Evolutionary conservation across 2,888 invertebrate species (phyloP).

Genomic region (Dicycla oo): DNA sequence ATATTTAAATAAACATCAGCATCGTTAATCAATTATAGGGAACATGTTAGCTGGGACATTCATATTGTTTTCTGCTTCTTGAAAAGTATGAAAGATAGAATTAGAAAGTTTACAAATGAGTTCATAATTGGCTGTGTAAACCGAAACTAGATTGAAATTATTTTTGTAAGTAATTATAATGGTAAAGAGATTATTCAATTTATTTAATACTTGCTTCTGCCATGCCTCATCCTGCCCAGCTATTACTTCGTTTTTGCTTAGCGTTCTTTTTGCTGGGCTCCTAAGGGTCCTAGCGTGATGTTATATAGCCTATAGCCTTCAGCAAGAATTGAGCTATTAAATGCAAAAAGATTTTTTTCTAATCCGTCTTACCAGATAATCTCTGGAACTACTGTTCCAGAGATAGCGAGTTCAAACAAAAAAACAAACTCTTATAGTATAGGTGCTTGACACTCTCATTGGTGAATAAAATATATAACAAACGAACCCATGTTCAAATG

Average conservation of each 20-base stretch:
- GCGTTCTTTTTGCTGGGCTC: too few species aligned
- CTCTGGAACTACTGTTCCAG: too few species aligned
- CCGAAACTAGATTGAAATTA: neutral
- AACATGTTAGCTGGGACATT: neutral
- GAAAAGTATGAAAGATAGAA: neutral
- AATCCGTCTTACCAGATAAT: too few species aligned
- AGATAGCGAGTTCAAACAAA: too few species aligned
- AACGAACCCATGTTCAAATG: neutral
- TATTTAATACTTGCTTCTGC: neutral
- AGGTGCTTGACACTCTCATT: conserved; percentile 27
- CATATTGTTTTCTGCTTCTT: neutral
- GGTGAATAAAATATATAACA: neutral
- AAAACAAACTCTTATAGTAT: too few species aligned
- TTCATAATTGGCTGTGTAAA: neutral
- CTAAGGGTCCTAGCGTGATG: too few species aligned
- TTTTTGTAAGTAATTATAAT: conserved; percentile 3
- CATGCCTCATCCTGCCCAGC: too few species aligned
- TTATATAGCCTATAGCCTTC: too few species aligned
- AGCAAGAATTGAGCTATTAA: too few species aligned
- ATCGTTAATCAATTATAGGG: neutral
- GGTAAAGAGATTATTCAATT: too few species aligned
- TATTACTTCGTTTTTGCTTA: too few species aligned
- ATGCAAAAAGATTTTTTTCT: too few species aligned
- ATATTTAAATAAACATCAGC: neutral
- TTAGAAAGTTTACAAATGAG: neutral